Conservation (phyloP, 1,140 invertebrate species). For the Aphelenchoides avenae region DNA sequence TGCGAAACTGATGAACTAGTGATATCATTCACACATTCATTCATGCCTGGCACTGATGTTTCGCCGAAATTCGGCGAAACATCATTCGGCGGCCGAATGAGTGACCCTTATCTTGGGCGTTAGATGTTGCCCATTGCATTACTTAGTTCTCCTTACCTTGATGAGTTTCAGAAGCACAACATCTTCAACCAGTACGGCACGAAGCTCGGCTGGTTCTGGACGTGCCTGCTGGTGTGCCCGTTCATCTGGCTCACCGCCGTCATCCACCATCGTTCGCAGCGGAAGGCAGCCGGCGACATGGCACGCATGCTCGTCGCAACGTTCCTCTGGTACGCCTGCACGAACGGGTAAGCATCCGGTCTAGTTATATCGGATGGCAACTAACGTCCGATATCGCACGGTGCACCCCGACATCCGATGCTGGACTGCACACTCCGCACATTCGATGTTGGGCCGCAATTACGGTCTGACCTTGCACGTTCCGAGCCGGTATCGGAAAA, state of each 20-base stretch:
- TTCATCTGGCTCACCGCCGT: constrained; percentile 46
- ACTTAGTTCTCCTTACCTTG: constrained; percentile 24
- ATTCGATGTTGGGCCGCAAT: too few relatives aligned
- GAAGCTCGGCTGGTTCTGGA: constrained; percentile 58
- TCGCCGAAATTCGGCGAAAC: constrained; percentile 4
- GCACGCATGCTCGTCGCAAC: constrained; percentile 76
- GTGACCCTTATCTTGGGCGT: background rate
- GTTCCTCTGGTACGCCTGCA: constrained; percentile 80
- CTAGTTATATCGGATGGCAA: too few relatives aligned
- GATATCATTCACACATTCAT: too few relatives aligned
- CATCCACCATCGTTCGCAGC: constrained; percentile 58
- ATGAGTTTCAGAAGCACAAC: constrained; percentile 56
- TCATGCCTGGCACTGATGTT: too few relatives aligned
- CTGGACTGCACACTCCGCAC: too few relatives aligned
- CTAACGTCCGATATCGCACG: too few relatives aligned
- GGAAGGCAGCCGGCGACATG: constrained; percentile 65
- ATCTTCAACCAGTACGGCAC: constrained; percentile 52
- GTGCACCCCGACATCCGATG: too few relatives aligned
- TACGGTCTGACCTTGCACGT: too few relatives aligned
- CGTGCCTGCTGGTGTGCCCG: constrained; percentile 32
- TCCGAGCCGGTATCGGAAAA: too few relatives aligned
- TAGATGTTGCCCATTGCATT: constrained; percentile 10
- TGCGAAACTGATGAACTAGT: too few relatives aligned
- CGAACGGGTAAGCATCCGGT: constrained; percentile 66
- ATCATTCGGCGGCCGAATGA: background rate